phyloP scores from a whole-genome alignment of 2,113 vertebrate species.

The Callionymus lyra region DNA sequence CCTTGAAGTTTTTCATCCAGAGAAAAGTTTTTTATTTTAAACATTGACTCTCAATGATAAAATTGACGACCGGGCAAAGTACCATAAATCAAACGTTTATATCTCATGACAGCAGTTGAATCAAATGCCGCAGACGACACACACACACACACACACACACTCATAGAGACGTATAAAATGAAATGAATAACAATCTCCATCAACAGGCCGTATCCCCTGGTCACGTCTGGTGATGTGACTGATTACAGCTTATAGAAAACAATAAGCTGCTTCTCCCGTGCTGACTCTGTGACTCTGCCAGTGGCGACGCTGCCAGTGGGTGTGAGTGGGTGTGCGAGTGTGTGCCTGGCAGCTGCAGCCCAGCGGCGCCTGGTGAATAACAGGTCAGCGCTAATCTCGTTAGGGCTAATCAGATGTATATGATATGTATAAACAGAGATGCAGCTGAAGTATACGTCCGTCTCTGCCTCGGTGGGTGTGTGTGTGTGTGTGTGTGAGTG shows the following conservation, averaged over 20 bases:
- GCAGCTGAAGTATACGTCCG: slow-evolving; percentile 15
- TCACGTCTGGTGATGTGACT: slow-evolving; percentile 42
- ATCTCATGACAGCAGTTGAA: slow-evolving; percentile 10
- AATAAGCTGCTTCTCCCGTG: slow-evolving; percentile 38
- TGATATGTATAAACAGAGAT: slow-evolving; percentile 50
- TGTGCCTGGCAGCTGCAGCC: slow-evolving; percentile 33
- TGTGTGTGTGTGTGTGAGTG: slow-evolving; percentile 10
- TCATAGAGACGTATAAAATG: slow-evolving; percentile 12
- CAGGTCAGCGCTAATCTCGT: slow-evolving; percentile 53
- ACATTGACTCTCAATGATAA: too few species aligned
- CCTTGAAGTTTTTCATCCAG: too few species aligned
- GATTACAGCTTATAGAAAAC: slow-evolving; percentile 41
- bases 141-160: slow-evolving; percentile 32
- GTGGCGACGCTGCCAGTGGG: slow-evolving; percentile 26
- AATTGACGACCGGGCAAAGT: too few species aligned
- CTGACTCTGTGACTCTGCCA: slow-evolving; percentile 46
- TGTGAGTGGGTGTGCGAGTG: slow-evolving; percentile 9
- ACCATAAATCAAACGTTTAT: too few species aligned
- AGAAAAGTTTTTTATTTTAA: too few species aligned
- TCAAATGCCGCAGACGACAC: slow-evolving; percentile 23
- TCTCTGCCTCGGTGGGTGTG: slow-evolving; percentile 3
- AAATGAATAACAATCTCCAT: slow-evolving; percentile 55
- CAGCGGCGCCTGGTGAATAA: slow-evolving; percentile 41
- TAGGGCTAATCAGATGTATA: slow-evolving; percentile 55
- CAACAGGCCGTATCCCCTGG: slow-evolving; percentile 49